phyloP scores from a whole-genome alignment of 2,113 vertebrate genomes.

The Hiodon alosoides region DNA sequence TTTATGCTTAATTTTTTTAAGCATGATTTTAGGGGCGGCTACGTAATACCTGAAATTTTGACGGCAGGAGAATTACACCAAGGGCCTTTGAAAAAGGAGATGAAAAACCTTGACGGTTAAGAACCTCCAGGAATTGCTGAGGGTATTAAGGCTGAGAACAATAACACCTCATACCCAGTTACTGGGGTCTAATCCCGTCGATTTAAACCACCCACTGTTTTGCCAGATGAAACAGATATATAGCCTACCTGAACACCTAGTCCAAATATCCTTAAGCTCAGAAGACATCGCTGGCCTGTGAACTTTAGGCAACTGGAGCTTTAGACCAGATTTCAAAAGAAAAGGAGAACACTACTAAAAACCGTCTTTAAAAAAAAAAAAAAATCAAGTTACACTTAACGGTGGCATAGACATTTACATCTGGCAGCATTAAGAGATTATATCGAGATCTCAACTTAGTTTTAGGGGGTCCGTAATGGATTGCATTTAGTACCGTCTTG shows the following conservation, averaged over 20 bases:
- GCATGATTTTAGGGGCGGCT: too few species aligned
- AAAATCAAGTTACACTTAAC: slow-evolving; percentile 18
- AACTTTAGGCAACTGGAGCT: slow-evolving; percentile 29
- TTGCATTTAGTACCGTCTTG: slow-evolving; percentile 28
- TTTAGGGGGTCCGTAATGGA: slow-evolving; percentile 27
- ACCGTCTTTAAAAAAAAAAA: slow-evolving; percentile 35
- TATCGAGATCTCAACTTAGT: slow-evolving; percentile 19
- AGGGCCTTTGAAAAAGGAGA: slow-evolving; percentile 17
- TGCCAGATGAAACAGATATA: slow-evolving; percentile 7
- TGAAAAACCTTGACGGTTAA: slow-evolving; percentile 13
- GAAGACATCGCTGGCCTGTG: slow-evolving; percentile 3
- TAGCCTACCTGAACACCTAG: slow-evolving; percentile 17
- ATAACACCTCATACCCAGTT: slow-evolving; percentile 18
- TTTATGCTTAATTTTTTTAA: too few species aligned
- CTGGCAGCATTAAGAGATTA: slow-evolving; percentile 41
- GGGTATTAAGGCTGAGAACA: slow-evolving; percentile 23
- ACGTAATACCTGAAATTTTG: background rate
- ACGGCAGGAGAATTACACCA: slow-evolving; percentile 8
- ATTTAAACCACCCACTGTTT: slow-evolving; percentile 18
- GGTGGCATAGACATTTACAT: slow-evolving; percentile 22
- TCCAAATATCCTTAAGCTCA: slow-evolving; percentile 3
- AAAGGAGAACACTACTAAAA: slow-evolving; percentile 24
- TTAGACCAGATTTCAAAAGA: slow-evolving; percentile 32
- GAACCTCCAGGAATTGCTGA: slow-evolving; percentile 11
- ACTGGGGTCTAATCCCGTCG: slow-evolving; percentile 13